Evolutionary conservation across 2,888 invertebrate genomes (phyloP), one percentile per base, ranked within the genome.

Genomic region (Amphimallon solstitiale): DNA sequence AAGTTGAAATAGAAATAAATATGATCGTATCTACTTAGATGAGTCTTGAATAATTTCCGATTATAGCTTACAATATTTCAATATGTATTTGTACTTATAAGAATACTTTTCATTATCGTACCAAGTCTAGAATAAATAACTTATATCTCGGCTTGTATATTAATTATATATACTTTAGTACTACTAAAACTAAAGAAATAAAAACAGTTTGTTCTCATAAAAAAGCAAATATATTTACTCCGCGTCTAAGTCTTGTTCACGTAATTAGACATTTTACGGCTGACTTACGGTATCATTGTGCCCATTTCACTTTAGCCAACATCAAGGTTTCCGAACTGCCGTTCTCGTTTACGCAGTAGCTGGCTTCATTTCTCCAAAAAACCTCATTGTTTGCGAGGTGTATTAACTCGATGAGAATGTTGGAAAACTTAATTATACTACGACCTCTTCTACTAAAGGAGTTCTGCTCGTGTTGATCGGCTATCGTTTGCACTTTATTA

Each of bases 401-500:
- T 56, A 56, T 56, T 56, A 43, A 56, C 56, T 56, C 23, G 43
- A 56, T 56, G 43, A 43, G 56, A 43, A 56, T 56, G 56, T 56
- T 56, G 56, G 40, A 43, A 56, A 56, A 56, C 56, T 43, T 56
- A 56, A 56, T 56, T 56, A 56, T 56, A 43, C 43, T 6, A 21
- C 40, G 29, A 34, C 56, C 56, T 40, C 29, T 40, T 43, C 15
- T 56, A 21, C 40, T 23, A 43, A 56, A 29, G 43, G 56, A 56
- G 29, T 56, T 56, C 14, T 29, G 29, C 29, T 15, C 29, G 40
- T 14, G 43, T 29, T 56, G 43, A 56, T 56, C 56, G 56, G 23
- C 43, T 40, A 56, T 56, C 56, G 40, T 51, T 56, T 56, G 43
- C 56, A 56, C 43, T 56, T 56, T 56, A 43, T 56, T 56, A 56